These are phyloP conservation scores for Apaloderma vittatum DNA, from an alignment of 2,113 vertebrate species.

Conservation along the genomic window DNA sequence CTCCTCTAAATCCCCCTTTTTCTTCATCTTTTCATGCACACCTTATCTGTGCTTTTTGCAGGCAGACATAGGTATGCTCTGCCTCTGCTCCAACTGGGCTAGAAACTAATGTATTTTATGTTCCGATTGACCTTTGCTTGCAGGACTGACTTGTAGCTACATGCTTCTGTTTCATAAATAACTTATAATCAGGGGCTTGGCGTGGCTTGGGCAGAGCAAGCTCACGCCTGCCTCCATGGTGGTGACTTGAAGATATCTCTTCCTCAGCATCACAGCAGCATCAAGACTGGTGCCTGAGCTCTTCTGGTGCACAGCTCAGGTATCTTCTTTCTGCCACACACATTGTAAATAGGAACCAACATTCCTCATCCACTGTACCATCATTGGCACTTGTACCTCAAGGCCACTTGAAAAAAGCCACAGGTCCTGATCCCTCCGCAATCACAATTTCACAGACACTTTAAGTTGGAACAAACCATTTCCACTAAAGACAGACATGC, in stretches of 20 bases:
- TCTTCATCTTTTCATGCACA: neutral
- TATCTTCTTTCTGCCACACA: neutral
- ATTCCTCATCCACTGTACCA: neutral
- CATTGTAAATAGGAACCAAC: neutral
- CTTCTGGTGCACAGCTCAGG: neutral
- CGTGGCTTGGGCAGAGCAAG: neutral
- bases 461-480: neutral
- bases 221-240: neutral
- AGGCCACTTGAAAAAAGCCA: neutral
- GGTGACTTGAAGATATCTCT: neutral
- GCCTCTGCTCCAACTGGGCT: neutral
- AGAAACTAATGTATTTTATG: neutral
- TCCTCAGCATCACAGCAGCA: neutral
- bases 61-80: neutral
- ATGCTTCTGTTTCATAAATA: neutral
- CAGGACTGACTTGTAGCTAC: neutral
- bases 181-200: neutral
- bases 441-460: neutral
- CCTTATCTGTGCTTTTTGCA: neutral
- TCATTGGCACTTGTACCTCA: neutral
- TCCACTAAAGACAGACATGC: neutral
- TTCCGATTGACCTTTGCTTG: neutral
- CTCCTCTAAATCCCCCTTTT: neutral
- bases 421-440: neutral
- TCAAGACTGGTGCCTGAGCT: neutral